phyloP scores from a whole-genome alignment of 2,888 invertebrate genomes.

The Tenthredo distinguenda region DNA sequence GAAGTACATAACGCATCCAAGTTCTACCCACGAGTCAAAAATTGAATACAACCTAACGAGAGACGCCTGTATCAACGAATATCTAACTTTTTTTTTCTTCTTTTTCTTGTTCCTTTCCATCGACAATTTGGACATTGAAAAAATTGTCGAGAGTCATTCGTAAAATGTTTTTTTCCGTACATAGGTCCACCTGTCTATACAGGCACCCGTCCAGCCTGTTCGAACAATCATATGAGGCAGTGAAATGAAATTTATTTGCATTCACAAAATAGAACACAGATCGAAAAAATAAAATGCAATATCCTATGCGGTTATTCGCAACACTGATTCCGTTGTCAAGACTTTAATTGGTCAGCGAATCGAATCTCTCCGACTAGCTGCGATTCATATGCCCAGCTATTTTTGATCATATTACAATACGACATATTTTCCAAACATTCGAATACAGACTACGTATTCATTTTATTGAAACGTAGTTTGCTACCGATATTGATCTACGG shows the following conservation, averaged over 20 bases:
- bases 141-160: neutral
- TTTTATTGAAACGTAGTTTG: neutral
- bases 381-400: neutral
- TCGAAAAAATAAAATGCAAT: constrained; percentile 29
- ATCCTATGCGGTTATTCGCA: constrained; percentile 38
- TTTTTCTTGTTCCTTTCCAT: neutral
- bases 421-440: neutral
- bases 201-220: neutral
- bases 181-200: too few species aligned
- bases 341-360: constrained; percentile 27
- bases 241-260: constrained; percentile 31
- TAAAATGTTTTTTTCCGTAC: neutral
- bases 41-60: neutral
- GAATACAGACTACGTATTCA: neutral
- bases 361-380: neutral
- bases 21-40: neutral
- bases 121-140: constrained; percentile 3
- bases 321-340: constrained; percentile 16
- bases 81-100: neutral
- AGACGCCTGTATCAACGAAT: neutral
- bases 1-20: neutral
- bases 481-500: neutral
- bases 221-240: constrained; percentile 16
- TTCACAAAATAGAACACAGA: neutral
- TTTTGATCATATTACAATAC: neutral